phyloP scores from a whole-genome alignment of 2,888 invertebrate species.

The Nematopogon swammerdamellus region DNA sequence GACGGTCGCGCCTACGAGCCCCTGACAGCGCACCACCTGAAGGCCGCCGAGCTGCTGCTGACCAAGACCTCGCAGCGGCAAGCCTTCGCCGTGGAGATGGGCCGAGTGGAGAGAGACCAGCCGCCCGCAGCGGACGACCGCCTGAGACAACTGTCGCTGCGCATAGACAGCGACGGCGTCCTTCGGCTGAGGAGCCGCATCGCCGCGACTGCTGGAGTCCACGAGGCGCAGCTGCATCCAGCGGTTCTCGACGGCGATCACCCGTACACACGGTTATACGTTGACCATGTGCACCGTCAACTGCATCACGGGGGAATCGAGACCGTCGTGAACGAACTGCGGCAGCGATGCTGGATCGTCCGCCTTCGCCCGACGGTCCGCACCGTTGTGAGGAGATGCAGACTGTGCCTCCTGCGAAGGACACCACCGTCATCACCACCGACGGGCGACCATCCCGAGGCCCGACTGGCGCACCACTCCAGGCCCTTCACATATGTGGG shows the following conservation, averaged over 20 bases:
- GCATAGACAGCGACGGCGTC: slow-evolving; percentile 4
- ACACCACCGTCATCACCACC: slow-evolving; percentile 11
- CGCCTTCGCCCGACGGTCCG: slow-evolving; percentile 5
- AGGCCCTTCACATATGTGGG: slow-evolving; percentile 4
- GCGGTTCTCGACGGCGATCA: slow-evolving; percentile 3
- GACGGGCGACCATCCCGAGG: slow-evolving; percentile 6
- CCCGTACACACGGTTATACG: not conserved
- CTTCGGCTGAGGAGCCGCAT: slow-evolving; percentile 5
- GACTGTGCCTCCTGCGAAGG: slow-evolving; percentile 4
- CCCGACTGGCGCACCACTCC: slow-evolving; percentile 1
- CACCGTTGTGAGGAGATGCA: slow-evolving; percentile 4
- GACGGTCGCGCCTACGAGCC: not conserved
- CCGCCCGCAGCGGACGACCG: not conserved
- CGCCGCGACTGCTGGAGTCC: not conserved
- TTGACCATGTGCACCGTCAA: slow-evolving; percentile 2
- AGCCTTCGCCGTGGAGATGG: not conserved
- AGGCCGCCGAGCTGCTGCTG: not conserved
- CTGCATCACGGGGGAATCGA: slow-evolving; percentile 5
- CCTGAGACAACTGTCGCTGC: slow-evolving; percentile 6
- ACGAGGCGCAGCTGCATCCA: not conserved
- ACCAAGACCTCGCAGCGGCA: not conserved
- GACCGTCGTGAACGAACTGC: slow-evolving; percentile 7
- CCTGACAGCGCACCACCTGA: not conserved
- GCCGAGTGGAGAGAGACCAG: not conserved
- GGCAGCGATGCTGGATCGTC: slow-evolving; percentile 8